phyloP scores from a whole-genome alignment of 2,888 invertebrate genomes.

The Nemoura dubitans region DNA sequence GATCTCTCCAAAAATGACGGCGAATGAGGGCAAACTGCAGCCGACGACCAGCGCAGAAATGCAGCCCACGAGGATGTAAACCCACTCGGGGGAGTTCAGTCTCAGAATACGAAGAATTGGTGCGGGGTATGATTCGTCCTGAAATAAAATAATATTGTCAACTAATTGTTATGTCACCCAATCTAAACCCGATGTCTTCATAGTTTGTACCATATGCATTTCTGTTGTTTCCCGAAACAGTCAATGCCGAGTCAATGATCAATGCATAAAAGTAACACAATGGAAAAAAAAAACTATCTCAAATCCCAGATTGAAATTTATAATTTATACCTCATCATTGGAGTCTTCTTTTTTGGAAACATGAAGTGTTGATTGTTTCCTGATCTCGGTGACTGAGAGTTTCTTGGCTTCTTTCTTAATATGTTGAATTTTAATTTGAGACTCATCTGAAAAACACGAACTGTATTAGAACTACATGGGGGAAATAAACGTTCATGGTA shows the following conservation, averaged over 20 bases:
- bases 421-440: not conserved
- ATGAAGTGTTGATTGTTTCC: not conserved
- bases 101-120: conserved; percentile 68
- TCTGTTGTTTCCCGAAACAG: no score
- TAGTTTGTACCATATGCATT: no score
- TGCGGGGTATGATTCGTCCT: conserved; percentile 54
- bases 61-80: conserved; percentile 68
- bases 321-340: not conserved
- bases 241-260: no score
- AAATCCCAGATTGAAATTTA: no score
- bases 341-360: not conserved
- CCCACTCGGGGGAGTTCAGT: conserved; percentile 76
- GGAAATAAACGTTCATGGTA: no score
- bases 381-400: not conserved
- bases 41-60: conserved; percentile 75
- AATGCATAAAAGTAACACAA: no score
- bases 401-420: not conserved
- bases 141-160: not conserved
- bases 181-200: no score
- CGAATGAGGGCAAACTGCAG: conserved; percentile 76
- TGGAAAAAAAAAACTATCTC: no score
- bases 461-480: no score
- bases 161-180: no score
- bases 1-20: conserved; percentile 81
- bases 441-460: not conserved